Conservation (phyloP, 2,113 vertebrate species). For the Pavo muticus region DNA sequence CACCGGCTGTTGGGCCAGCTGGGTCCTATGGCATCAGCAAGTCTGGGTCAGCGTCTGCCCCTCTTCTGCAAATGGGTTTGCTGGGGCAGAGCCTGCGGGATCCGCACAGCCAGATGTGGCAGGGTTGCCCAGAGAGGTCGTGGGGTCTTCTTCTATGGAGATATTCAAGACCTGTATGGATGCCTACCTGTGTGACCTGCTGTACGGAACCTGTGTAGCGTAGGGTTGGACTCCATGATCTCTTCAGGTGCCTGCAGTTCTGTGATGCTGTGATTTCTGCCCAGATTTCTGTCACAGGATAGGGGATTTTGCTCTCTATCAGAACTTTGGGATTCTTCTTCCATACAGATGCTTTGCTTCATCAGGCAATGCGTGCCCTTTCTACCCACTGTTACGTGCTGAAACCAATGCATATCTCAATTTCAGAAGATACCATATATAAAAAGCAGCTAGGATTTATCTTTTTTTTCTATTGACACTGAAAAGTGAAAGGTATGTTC, state of each 20-base stretch:
- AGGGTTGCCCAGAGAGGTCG: no score
- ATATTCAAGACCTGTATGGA: no score
- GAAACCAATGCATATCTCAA: fast-evolving
- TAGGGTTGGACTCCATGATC: no score
- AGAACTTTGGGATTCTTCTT: neutral
- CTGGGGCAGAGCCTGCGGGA: neutral
- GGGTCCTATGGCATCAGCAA: neutral
- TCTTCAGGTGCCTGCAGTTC: no score
- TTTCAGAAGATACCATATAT: neutral
- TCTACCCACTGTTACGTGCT: fast-evolving
- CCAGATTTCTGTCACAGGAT: neutral
- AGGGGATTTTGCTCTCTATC: neutral
- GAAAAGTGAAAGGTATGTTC: neutral
- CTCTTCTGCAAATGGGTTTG: neutral
- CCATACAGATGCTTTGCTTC: neutral
- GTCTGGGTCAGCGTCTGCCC: neutral
- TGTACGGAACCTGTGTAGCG: no score
- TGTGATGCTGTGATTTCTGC: neutral
- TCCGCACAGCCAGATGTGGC: neutral
- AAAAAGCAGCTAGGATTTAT: neutral
- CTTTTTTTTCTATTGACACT: neutral
- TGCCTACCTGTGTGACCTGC: no score
- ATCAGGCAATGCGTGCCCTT: neutral
- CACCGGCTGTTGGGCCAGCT: neutral
- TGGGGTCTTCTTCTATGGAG: no score